These are phyloP conservation scores for Mus minutoides DNA, from an alignment of 2,797 vertebrate genomes.

Conservation along the genomic window DNA sequence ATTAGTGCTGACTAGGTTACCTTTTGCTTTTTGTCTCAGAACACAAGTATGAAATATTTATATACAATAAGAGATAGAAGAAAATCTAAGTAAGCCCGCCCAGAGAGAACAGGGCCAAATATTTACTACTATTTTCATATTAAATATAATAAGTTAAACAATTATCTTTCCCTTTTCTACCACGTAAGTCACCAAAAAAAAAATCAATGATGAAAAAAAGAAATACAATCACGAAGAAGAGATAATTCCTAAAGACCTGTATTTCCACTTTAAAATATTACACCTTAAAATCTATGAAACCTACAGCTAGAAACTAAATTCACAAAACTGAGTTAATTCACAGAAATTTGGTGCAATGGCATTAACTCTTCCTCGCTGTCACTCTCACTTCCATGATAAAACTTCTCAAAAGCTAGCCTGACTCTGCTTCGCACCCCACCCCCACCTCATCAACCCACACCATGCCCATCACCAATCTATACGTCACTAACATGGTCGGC, in stretches of 20 bases:
- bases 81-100: not conserved
- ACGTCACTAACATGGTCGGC: not conserved
- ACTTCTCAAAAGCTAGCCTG: not conserved
- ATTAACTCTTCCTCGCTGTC: not conserved
- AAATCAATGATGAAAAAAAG: not conserved
- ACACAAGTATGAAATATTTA: slow-evolving; percentile 3
- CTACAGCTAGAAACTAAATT: slow-evolving; percentile 39
- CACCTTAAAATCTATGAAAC: slow-evolving; percentile 35
- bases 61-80: not conserved
- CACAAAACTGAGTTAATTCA: not conserved
- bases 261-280: not conserved
- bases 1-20: not conserved
- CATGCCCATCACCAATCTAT: too few species aligned
- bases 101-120: not conserved
- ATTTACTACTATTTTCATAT: slow-evolving; percentile 8
- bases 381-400: not conserved
- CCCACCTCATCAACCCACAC: too few species aligned
- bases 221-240: slow-evolving; percentile 39
- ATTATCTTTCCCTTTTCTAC: slow-evolving; percentile 35
- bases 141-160: not conserved
- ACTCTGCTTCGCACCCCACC: not conserved
- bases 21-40: slow-evolving; percentile 24
- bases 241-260: slow-evolving; percentile 16
- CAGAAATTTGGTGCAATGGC: not conserved
- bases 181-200: not conserved